Evolutionary conservation across 2,113 vertebrate genomes (phyloP).

Genomic region (Dipodomys merriami): DNA sequence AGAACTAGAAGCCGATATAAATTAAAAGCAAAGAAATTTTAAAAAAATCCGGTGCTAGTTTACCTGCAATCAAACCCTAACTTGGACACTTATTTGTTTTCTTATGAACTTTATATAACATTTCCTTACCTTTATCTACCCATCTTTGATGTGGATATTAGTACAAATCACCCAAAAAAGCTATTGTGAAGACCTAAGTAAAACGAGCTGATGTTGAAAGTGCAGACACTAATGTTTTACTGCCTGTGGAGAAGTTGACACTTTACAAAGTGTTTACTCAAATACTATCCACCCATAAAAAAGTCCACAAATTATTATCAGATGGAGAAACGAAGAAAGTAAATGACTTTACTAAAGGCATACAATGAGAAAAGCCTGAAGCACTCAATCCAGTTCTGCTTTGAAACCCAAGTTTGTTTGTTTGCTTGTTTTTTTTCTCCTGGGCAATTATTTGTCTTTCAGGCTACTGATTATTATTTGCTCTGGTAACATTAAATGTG

Average conservation of each 20-base stretch:
- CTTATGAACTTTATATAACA: too few relatives aligned
- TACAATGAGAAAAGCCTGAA: neutral
- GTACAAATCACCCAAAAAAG: neutral
- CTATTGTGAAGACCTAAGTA: neutral
- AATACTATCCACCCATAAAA: neutral
- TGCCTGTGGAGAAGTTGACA: neutral
- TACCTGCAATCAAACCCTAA: too few relatives aligned
- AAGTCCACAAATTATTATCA: neutral
- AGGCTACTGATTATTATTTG: neutral
- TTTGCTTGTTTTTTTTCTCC: neutral
- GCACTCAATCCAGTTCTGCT: neutral
- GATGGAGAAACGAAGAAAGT: neutral
- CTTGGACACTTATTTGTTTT: neutral
- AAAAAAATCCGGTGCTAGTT: neutral
- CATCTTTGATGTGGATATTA: neutral
- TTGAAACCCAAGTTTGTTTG: neutral
- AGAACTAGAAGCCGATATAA: neutral
- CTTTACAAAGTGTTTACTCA: neutral
- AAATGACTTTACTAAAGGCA: neutral
- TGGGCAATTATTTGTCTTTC: constrained; percentile 2
- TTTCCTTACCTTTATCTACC: neutral
- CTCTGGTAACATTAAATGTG: neutral
- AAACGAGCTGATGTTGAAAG: neutral
- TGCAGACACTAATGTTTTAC: neutral
- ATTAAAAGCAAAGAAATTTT: neutral